phyloP scores from a whole-genome alignment of 2,888 invertebrate species.

The Synergus umbraculus region DNA sequence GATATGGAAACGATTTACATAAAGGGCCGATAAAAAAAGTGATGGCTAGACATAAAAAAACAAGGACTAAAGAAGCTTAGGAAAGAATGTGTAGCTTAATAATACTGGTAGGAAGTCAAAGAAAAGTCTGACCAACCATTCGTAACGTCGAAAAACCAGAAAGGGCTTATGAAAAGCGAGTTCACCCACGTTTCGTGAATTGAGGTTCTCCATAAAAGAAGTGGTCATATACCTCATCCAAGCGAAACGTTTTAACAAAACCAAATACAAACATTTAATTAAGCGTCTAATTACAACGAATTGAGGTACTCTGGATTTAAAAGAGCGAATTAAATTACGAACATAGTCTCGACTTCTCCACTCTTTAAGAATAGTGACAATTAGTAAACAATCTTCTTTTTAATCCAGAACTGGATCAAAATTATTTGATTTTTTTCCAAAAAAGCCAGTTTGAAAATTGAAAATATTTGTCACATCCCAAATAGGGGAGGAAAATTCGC shows the following conservation, averaged over 20 bases:
- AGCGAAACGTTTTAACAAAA: background rate
- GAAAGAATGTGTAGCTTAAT: background rate
- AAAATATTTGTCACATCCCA: too few species aligned
- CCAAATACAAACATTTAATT: background rate
- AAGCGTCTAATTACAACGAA: background rate
- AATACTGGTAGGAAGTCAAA: background rate
- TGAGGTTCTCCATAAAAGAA: background rate
- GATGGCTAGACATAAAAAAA: background rate
- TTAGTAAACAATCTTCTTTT: too few species aligned
- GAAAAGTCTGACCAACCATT: background rate
- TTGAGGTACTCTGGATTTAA: background rate
- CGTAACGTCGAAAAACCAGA: background rate
- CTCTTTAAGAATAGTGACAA: too few species aligned
- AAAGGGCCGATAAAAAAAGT: background rate
- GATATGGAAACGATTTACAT: background rate
- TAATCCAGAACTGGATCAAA: too few species aligned
- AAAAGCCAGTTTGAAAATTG: too few species aligned
- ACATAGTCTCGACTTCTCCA: too few species aligned
- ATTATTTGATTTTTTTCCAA: too few species aligned
- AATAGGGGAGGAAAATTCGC: too few species aligned
- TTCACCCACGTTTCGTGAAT: background rate
- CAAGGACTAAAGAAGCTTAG: background rate
- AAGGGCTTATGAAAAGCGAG: background rate
- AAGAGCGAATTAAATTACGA: background rate
- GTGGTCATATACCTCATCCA: background rate